Percentiles rank a stretch among this genome's conserved stretches.
Evolutionary conservation across 1,140 invertebrate species (phyloP).

Genomic region (Nasonia giraulti): DNA sequence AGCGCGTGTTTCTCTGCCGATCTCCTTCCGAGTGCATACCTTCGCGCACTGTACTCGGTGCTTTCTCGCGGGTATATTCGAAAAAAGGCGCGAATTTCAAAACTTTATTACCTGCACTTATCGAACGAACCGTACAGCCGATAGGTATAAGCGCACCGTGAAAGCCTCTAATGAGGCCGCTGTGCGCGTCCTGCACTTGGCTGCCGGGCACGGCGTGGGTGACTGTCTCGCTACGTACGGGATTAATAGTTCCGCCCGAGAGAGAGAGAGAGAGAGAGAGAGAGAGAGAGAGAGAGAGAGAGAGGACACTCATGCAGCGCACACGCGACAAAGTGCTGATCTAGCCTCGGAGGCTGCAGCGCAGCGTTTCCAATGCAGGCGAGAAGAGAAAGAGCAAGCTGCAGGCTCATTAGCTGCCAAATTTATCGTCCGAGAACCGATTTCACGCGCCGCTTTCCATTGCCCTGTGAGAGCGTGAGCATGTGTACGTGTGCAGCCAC

Average conservation of each 20-base stretch:
- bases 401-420: conserved; percentile 47
- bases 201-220: conserved; percentile 33
- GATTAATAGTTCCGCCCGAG: conserved; percentile 52
- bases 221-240: conserved; percentile 41
- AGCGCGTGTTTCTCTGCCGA: not conserved
- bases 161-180: conserved; percentile 48
- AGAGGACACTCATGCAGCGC: not conserved
- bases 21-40: not conserved
- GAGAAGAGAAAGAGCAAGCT: not conserved
- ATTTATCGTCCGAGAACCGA: conserved; percentile 42
- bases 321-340: conserved; percentile 38
- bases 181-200: not conserved
- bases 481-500: not conserved
- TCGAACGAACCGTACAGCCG: not conserved
- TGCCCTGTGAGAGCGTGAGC: not conserved
- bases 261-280: not conserved
- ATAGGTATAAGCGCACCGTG: conserved; percentile 8
- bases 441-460: conserved; percentile 39
- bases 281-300: not conserved
- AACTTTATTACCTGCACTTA: not conserved
- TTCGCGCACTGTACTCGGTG: too few species aligned
- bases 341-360: not conserved
- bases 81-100: not conserved
- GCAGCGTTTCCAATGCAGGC: not conserved
- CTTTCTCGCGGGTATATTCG: not conserved